phyloP scores from a whole-genome alignment of 2,888 invertebrate genomes.

The Drosophila bunnanda region DNA sequence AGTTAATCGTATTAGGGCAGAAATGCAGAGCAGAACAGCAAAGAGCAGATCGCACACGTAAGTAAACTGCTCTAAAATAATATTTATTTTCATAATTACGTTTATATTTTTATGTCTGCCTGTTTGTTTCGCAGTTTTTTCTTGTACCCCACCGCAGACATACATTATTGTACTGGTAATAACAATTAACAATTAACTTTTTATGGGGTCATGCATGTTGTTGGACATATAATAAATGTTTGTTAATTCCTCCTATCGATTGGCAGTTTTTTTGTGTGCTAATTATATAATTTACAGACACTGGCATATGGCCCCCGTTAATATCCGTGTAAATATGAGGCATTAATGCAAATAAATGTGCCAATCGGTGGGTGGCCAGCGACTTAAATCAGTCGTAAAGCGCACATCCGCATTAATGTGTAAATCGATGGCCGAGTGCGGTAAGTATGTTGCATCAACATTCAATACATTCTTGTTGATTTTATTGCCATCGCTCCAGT shows the following conservation, averaged over 20 bases:
- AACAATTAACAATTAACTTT: slow-evolving; percentile 60
- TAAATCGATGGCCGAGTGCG: slow-evolving; percentile 18
- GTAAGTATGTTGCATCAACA: slow-evolving; percentile 30
- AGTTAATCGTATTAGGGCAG: slow-evolving; percentile 64
- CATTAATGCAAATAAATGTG: slow-evolving; percentile 49
- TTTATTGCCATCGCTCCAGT: slow-evolving; percentile 46
- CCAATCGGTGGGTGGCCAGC: slow-evolving; percentile 15
- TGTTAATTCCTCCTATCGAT: slow-evolving; percentile 41
- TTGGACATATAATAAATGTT: slow-evolving; percentile 59
- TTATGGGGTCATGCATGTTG: slow-evolving; percentile 40
- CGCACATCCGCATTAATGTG: slow-evolving; percentile 35
- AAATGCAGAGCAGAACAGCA: too few species aligned
- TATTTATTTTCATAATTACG: slow-evolving; percentile 21
- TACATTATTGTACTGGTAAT: slow-evolving; percentile 53
- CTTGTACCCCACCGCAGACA: slow-evolving; percentile 18
- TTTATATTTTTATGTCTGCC: slow-evolving; percentile 26
- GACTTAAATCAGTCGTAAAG: slow-evolving; percentile 45
- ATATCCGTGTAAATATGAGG: slow-evolving; percentile 46
- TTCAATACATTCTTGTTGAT: slow-evolving; percentile 42
- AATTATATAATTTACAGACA: slow-evolving; percentile 56
- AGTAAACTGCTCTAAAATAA: slow-evolving; percentile 50
- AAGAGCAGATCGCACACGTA: slow-evolving; percentile 50
- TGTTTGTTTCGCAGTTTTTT: slow-evolving; percentile 23
- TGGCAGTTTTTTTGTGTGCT: slow-evolving; percentile 26
- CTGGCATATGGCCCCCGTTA: slow-evolving; percentile 29